Evolutionary conservation across 2,113 vertebrate species (phyloP).

Genomic region (Pelecanus crispus): DNA sequence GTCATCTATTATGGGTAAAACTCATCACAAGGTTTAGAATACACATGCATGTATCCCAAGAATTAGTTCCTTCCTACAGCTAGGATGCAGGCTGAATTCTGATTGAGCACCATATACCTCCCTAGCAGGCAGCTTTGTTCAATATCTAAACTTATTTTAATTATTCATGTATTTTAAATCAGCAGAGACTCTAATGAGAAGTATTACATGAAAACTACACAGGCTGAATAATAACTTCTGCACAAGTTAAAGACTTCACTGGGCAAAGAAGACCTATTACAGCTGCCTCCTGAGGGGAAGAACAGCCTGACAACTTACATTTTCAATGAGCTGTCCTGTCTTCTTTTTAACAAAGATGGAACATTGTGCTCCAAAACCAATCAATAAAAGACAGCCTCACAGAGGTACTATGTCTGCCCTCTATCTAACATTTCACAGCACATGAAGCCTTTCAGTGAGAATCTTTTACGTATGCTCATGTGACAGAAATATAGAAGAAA

Average conservation of each 20-base stretch:
- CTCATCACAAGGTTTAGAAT: neutral
- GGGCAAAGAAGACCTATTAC: neutral
- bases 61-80: neutral
- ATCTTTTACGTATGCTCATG: neutral
- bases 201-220: neutral
- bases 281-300: neutral
- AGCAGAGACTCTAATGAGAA: neutral
- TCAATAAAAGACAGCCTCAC: neutral
- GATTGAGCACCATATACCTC: neutral
- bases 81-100: neutral
- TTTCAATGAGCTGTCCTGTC: neutral
- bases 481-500: neutral
- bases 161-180: neutral
- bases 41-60: neutral
- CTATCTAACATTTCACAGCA: neutral
- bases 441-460: neutral
- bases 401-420: neutral
- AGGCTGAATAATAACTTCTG: neutral
- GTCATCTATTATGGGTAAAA: neutral
- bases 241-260: neutral
- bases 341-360: neutral
- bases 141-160: neutral
- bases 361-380: neutral
- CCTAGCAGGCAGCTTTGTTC: neutral
- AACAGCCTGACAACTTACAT: neutral